A percentile compares a stretch with the other conserved stretches of the same genome.
Evolutionary conservation across 2,113 vertebrate genomes (phyloP).

Genomic region (Cairina moschata): DNA sequence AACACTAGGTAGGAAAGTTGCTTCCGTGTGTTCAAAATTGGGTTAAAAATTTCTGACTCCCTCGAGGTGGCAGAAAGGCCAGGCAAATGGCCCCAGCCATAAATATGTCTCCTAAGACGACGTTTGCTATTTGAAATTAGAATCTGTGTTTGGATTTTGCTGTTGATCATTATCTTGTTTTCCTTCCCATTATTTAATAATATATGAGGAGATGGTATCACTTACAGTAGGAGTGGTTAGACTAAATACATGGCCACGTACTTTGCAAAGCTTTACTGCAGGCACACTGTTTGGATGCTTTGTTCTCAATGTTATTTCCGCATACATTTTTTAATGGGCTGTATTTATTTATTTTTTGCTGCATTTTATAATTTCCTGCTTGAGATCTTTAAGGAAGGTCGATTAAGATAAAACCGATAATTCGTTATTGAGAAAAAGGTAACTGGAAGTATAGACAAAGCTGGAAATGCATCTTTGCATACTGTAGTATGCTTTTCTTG

Average conservation of each 20-base stretch:
- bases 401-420: not conserved
- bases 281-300: not conserved
- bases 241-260: not conserved
- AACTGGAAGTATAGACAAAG: not conserved
- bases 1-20: not conserved
- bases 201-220: conserved; percentile 7
- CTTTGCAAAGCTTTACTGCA: not conserved
- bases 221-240: not conserved
- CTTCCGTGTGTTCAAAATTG: rapidly evolving
- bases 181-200: conserved; percentile 55
- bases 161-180: conserved; percentile 40
- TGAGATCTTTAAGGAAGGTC: not conserved
- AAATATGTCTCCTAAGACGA: not conserved
- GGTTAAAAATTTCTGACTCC: not conserved
- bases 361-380: not conserved
- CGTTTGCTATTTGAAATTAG: conserved; percentile 3
- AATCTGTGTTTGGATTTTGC: conserved; percentile 48
- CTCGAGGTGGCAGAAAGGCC: not conserved
- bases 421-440: not conserved
- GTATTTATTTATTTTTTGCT: not conserved
- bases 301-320: not conserved
- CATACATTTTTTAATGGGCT: not conserved
- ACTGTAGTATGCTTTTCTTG: not conserved
- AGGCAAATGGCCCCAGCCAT: not conserved
- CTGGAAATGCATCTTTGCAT: not conserved